These are phyloP conservation scores for Drosophila bocqueti DNA, from an alignment of 1,140 invertebrate species.

Conservation along the genomic window DNA sequence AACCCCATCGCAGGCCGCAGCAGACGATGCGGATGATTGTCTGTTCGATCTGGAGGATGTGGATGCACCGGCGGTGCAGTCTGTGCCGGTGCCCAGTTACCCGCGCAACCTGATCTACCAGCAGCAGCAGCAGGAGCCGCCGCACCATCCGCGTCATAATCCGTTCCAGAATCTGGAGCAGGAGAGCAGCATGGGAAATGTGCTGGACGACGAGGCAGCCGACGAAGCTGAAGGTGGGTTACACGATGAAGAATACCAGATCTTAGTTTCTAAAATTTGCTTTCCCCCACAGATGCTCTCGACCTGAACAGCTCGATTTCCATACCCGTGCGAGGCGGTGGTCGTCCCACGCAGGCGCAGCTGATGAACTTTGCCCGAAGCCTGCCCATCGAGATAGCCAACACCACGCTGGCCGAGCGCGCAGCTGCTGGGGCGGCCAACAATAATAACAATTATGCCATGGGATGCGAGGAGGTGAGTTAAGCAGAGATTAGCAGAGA, in stretches of 20 bases:
- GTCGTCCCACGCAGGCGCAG: conserved; percentile 37
- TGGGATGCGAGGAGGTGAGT: conserved; percentile 72
- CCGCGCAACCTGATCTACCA: conserved; percentile 25
- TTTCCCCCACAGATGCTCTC: conserved; percentile 71
- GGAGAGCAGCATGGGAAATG: conserved; percentile 71
- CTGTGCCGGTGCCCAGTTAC: conserved; percentile 22
- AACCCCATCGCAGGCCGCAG: background rate
- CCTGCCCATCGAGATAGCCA: conserved; percentile 80
- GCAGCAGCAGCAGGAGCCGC: conserved; percentile 5
- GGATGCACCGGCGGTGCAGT: conserved; percentile 41
- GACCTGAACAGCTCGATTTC: conserved; percentile 76
- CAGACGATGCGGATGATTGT: conserved; percentile 72
- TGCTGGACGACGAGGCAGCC: conserved; percentile 64
- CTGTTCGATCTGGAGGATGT: conserved; percentile 82
- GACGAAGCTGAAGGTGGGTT: conserved; percentile 77
- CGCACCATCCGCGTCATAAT: conserved; percentile 32
- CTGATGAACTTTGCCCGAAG: conserved; percentile 74
- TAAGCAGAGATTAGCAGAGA: rapidly evolving
- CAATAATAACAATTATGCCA: conserved; percentile 51
- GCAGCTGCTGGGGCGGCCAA: conserved; percentile 17
- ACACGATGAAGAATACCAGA: background rate
- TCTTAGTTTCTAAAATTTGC: no score
- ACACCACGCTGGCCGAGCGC: conserved; percentile 65
- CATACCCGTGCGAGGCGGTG: conserved; percentile 56
- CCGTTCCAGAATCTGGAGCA: conserved; percentile 47